phyloP scores from a whole-genome alignment of 2,888 invertebrate genomes.

The Ophonus ardosiacus region DNA sequence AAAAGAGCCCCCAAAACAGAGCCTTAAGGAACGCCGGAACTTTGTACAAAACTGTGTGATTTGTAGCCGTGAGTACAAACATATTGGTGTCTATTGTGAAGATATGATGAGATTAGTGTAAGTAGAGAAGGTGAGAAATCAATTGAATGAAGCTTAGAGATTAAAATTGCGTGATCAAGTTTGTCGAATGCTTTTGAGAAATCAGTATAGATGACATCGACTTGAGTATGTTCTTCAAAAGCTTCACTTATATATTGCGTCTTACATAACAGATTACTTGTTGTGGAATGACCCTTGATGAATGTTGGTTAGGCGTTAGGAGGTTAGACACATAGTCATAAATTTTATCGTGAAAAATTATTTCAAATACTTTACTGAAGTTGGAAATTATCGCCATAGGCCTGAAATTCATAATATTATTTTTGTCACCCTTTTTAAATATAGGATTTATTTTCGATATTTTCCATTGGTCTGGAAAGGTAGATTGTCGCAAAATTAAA shows the following conservation, averaged over 20 bases:
- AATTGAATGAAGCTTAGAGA: background rate
- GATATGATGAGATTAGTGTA: background rate
- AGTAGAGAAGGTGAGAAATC: background rate
- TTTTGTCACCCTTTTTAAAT: too few relatives aligned
- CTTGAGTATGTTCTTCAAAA: background rate
- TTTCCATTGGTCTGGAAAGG: background rate
- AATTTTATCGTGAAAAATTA: background rate
- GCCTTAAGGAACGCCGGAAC: too few relatives aligned
- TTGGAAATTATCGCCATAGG: too few relatives aligned
- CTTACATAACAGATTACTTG: background rate
- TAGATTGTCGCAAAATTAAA: background rate
- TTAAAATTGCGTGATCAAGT: background rate
- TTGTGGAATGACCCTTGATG: background rate
- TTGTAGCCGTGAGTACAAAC: too few relatives aligned
- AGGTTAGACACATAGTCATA: background rate
- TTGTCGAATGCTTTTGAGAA: background rate
- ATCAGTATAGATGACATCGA: background rate
- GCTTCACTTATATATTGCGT: background rate
- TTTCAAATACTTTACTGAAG: too few relatives aligned
- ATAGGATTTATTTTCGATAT: too few relatives aligned
- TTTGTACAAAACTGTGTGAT: too few relatives aligned
- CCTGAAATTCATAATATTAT: too few relatives aligned
- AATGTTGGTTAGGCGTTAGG: background rate
- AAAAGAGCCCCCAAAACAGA: too few relatives aligned
- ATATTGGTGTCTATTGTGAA: background rate